Evolutionary conservation across 1,140 invertebrate genomes (phyloP), one percentile per base, ranked within the genome.

Genomic region (Triops cancriformis): DNA sequence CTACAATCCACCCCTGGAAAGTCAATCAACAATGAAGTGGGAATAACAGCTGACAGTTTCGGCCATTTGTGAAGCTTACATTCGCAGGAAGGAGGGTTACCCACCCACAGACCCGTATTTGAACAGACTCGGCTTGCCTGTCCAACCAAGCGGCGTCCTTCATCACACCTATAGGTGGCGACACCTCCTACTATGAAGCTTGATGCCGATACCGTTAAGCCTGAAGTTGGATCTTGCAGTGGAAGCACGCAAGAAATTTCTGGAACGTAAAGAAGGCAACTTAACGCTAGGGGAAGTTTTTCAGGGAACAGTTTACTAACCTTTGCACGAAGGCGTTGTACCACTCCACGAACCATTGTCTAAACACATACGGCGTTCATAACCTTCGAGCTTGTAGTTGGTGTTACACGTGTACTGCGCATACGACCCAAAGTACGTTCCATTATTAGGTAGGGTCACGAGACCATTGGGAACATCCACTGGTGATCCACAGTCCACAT

Each of bases 281-380:
- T 79, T 77, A 27, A 77, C 76, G 51, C 79, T 72, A 26, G 73
- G 42, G 26, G 6, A 7, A 73, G 11, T 31, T 18, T 74, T 18
- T 18, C 74, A 45, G 5, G 14, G 26, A 1, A 12, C 6, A 3
- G 74, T 79, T 76, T 14, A 76, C 73, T 82, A 86, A 91, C 91
- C 90, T 86, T 88, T 88, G 83, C 95, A 97, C 9, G 85, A 83
- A 0, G 95, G 94, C 9, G 89, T 85, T 73, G 90, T 89, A 9
- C 91, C 91, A 79, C 91, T 93, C 93, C 94, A 95, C 0, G 92
- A 93, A 18, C 91, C 93, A 84, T 97, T 94, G 83, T 95, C 94
- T 14, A 94, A 88, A 83, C 96, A 97, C 43, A 92, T 83, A 81
- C 94, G 86, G 77, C 92, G 86, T 0, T 90, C 91, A 45, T 93